Conservation (phyloP, 2,113 vertebrate species). For the Callospermophilus lateralis region DNA sequence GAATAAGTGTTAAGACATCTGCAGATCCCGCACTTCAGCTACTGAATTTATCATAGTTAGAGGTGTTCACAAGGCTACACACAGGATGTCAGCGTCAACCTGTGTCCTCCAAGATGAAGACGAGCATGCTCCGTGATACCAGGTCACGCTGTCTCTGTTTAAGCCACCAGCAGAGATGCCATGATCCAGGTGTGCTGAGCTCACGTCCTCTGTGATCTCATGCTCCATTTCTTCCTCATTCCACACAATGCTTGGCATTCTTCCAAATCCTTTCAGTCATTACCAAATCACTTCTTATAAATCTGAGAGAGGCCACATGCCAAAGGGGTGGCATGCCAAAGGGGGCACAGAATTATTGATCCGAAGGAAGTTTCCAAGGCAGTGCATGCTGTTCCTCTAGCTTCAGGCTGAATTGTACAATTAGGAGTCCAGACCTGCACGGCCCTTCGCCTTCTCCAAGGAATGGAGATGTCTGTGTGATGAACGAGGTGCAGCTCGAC, state of each 20-base stretch:
- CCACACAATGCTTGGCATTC: background rate
- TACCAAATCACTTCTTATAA: background rate
- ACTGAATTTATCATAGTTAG: background rate
- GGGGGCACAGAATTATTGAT: background rate
- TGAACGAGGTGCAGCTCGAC: background rate
- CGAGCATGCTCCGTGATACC: background rate
- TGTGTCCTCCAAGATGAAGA: background rate
- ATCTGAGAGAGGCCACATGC: background rate
- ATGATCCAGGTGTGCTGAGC: too few species aligned
- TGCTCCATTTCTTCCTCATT: background rate
- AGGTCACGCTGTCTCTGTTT: background rate
- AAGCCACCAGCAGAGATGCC: too few species aligned
- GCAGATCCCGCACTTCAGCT: background rate
- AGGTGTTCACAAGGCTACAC: background rate
- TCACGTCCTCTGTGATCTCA: background rate
- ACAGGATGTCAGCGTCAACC: background rate
- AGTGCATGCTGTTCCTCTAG: background rate
- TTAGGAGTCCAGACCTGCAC: background rate
- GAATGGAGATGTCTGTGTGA: rapidly evolving
- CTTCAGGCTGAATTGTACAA: background rate
- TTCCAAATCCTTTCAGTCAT: background rate
- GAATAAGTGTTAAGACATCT: background rate
- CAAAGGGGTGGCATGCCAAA: background rate
- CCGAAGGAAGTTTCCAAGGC: background rate
- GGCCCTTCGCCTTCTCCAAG: rapidly evolving